Percentiles rank a stretch among this genome's conserved stretches.
phyloP scores from a whole-genome alignment of 2,113 vertebrate genomes.

The Peromyscus leucopus region DNA sequence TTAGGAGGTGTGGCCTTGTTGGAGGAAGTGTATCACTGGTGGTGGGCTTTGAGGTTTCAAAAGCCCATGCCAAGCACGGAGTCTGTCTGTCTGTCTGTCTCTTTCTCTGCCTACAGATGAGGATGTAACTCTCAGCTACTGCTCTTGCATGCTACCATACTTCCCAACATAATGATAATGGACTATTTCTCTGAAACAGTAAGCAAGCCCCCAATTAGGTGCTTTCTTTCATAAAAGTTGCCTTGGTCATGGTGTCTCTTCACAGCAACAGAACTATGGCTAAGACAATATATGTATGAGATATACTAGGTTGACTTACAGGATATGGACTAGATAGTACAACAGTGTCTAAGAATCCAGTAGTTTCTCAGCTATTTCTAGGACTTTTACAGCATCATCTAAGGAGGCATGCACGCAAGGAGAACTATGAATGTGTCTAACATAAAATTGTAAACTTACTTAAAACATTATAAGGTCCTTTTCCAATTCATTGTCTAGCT shows the following conservation, averaged over 20 bases:
- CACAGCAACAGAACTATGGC: not conserved
- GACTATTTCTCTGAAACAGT: not conserved
- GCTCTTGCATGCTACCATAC: not conserved
- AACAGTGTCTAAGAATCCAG: not conserved
- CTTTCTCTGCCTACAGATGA: not conserved
- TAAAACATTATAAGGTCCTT: not conserved
- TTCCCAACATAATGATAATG: not conserved
- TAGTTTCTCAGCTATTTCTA: not conserved
- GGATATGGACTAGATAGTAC: not conserved
- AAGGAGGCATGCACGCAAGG: not conserved
- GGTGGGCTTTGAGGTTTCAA: not conserved
- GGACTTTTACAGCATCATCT: not conserved
- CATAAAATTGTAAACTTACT: not conserved
- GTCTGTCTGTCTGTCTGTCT: not conserved
- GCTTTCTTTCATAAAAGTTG: not conserved
- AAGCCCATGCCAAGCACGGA: not conserved
- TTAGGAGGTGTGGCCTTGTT: not conserved
- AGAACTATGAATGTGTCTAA: not conserved
- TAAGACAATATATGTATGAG: not conserved
- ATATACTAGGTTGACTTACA: not conserved
- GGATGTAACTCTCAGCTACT: not conserved
- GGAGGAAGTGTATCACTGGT: not conserved
- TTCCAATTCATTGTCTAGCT: not conserved
- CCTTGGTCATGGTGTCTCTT: not conserved
- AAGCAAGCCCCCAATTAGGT: not conserved